Evolutionary conservation across 2,888 invertebrate species (phyloP), one percentile per base, ranked within the genome.

Genomic region (Miltochrista miniata): DNA sequence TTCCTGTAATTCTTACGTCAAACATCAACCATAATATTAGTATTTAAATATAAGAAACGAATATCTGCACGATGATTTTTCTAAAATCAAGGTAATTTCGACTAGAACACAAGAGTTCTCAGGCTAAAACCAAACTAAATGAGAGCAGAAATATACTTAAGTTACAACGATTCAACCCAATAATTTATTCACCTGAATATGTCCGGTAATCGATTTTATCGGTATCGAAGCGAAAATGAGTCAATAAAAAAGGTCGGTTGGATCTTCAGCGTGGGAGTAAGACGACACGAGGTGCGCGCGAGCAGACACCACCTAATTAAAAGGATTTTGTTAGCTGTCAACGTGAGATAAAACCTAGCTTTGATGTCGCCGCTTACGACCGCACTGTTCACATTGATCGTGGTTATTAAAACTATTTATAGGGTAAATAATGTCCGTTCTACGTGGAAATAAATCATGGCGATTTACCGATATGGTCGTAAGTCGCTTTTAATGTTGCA

Each of bases 261-360:
- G 61, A 62, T 60, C 64, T 41, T 59, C 47, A 40, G 71, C 80
- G 85, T 81, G 83, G 76, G 81, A 80, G 79, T 69, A 65, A 60
- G 74, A 61, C 68, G 59, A 68, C 68, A 56, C 56, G 59, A 65
- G 71, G 60, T 59, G 55, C 69, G 64, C 61, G 56, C 56, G 64
- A 61, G 54, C 72, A 65, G 69, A 70, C 80, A 79, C 73, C 76
- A 65, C 61, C 83, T 90, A 90, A 91, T 91, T 91, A 91, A 91
- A 91, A 87, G 87, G 89, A 89, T 89, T 90, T 90, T 89, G 89
- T 90, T 79, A 88, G 84, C 87, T 90, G 90, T 91, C 90, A 90
- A 83, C 82, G 72, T 59, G 68, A 84, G 90, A 91, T 90, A 90
- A 85, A 70, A 65, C 66, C 58, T 56, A 36, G 59, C 83, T 89